These are phyloP conservation scores for Automeris io DNA, from an alignment of 2,888 invertebrate genomes.

Conservation along the genomic window DNA sequence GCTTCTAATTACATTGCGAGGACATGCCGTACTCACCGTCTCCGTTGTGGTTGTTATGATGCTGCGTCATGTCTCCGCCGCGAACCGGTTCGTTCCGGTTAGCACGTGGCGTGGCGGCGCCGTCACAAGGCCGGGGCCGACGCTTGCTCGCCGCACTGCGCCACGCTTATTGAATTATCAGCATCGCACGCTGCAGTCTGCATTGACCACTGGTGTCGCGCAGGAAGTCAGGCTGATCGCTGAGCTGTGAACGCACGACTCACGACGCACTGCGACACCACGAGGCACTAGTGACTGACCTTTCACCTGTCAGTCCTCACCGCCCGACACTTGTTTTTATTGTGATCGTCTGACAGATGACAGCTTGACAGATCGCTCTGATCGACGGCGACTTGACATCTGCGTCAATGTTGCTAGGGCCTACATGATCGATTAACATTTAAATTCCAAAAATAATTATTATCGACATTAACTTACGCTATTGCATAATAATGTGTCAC, in stretches of 20 bases:
- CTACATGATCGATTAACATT: no score
- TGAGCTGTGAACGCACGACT: neutral
- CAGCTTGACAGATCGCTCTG: constrained; percentile 6
- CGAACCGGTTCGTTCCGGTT: constrained; percentile 17
- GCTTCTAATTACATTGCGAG: no score
- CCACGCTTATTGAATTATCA: constrained; percentile 14
- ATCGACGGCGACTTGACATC: constrained; percentile 17
- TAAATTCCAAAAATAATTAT: no score
- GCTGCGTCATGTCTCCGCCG: constrained; percentile 42
- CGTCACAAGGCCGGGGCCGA: constrained; percentile 24
- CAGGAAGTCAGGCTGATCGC: no score
- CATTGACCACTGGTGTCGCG: no score
- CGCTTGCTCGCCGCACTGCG: constrained; percentile 24
- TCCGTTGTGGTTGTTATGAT: constrained; percentile 49
- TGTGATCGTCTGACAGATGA: constrained; percentile 15
- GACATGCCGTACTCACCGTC: constrained; percentile 36
- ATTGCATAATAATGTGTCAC: no score
- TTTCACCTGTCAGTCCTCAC: no score
- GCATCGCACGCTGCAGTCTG: constrained; percentile 11
- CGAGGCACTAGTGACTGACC: neutral
- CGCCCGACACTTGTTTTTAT: constrained; percentile 34
- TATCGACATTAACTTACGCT: no score
- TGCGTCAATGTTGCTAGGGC: no score
- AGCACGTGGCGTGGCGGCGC: constrained; percentile 14
- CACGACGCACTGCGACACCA: neutral